A percentile compares a stretch with the other conserved stretches of the same genome.
These are phyloP conservation scores for Nannospalax galili DNA, from an alignment of 2,113 vertebrate genomes.

Conservation along the genomic window DNA sequence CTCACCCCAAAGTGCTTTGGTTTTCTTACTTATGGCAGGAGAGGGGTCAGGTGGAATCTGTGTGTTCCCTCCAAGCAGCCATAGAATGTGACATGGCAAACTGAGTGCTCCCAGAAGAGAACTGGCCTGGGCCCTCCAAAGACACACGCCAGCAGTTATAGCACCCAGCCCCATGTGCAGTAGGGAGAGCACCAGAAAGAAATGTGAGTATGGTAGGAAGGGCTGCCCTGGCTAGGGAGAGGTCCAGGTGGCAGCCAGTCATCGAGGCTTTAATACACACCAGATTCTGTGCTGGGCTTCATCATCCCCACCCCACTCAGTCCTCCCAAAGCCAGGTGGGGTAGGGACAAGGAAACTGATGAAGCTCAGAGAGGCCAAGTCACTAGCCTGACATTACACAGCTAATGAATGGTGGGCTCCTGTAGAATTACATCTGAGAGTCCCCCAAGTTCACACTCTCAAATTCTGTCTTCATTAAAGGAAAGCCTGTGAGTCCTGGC, in stretches of 20 bases:
- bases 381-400: neutral
- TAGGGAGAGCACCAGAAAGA: neutral
- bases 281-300: neutral
- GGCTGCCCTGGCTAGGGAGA: neutral
- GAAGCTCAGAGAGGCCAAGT: neutral
- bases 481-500: neutral
- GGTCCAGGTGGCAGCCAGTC: neutral
- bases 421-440: neutral
- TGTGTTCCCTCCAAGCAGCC: neutral
- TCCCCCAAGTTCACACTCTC: neutral
- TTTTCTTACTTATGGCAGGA: neutral
- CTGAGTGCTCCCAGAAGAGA: neutral
- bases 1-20: neutral
- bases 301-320: accelerated
- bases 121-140: neutral
- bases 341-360: neutral
- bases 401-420: neutral
- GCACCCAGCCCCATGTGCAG: accelerated
- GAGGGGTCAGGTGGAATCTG: neutral
- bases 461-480: neutral
- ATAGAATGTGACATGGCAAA: neutral
- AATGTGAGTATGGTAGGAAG: neutral
- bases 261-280: neutral
- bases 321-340: no score
- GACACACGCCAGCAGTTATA: neutral